Evolutionary conservation across 2,113 vertebrate genomes (phyloP), one percentile per base, ranked within the genome.

Genomic region (Himantopus leucocephalus): DNA sequence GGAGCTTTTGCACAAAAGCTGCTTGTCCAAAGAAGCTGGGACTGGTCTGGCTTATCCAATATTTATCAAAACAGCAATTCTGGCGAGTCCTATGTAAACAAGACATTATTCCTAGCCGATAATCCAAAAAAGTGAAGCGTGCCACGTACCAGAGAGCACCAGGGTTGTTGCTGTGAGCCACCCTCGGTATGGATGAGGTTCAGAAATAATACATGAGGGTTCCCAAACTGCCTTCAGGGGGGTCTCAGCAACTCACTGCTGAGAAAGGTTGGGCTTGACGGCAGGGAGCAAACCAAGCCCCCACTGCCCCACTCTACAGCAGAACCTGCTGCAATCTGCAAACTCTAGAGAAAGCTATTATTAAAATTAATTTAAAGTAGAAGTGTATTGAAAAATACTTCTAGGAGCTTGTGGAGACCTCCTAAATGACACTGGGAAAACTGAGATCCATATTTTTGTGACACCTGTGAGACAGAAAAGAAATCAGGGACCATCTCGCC

Each of bases 401-500:
- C 8, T 10, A 39, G 23, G 19, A 78, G 56, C 34, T 48, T 34
- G 37, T 12, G 10, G 48, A 81, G 39, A 66, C 34, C 34, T 88
- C 19, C 19, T 14, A 58, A 66, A 24, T 27, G 56, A n/a, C 39
- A 29, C 14, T 32, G 22, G 22, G 15, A 70, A 58, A 73, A 29
- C 9, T 0, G 18, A 92, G 37, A 45, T 53, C 7, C 5, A 0
- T n/a, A 6, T 67, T 79, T 94, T 85, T 45, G 29, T 13, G 19
- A 35, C 19, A 30, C 8, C 12, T 0, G 0, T 64, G 60, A 55
- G 64, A 48, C 14, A 0, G 0, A 60, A 74, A 16, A 47, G 17
- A 75, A 73, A 80, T 58, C 19, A 34, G 8, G 21, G 9, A 35
- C 22, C 21, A 39, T 55, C 10, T 8, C 6, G 64, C 16, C 5